phyloP scores from a whole-genome alignment of 2,113 vertebrate genomes.

The Rhinogobius similis region DNA sequence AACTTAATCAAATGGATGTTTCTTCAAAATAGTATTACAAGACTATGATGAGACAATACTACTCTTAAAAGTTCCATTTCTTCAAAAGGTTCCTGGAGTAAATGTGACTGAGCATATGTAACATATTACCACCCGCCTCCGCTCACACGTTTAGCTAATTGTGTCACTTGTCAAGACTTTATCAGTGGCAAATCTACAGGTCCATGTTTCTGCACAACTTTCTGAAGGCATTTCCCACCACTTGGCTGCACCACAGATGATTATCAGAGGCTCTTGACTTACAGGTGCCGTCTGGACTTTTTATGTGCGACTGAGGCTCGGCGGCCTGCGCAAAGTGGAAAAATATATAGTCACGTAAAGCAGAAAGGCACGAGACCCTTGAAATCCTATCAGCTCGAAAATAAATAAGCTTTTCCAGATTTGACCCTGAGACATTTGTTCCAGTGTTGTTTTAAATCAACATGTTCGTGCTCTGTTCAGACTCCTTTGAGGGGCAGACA shows the following conservation, averaged over 20 bases:
- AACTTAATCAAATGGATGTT: too few species aligned
- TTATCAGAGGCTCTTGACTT: slow-evolving; percentile 15
- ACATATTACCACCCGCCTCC: background rate
- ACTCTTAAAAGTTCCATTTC: too few species aligned
- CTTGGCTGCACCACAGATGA: slow-evolving; percentile 1
- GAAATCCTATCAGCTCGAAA: slow-evolving; percentile 13
- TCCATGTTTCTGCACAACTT: background rate
- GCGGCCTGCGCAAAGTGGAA: slow-evolving; percentile 11
- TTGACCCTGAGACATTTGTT: slow-evolving; percentile 13
- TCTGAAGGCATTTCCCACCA: background rate
- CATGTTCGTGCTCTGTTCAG: background rate
- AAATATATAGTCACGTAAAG: slow-evolving; percentile 4
- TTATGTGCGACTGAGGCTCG: background rate
- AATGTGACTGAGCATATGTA: background rate
- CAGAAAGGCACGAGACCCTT: slow-evolving; percentile 13
- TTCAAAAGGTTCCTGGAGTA: too few species aligned
- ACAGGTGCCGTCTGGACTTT: slow-evolving; percentile 17
- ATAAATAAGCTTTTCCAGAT: slow-evolving; percentile 19
- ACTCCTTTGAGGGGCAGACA: background rate
- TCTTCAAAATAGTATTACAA: too few species aligned
- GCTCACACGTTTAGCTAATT: background rate
- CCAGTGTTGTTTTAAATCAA: slow-evolving; percentile 11
- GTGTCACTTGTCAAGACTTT: slow-evolving; percentile 5
- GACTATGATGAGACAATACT: too few species aligned
- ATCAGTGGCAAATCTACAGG: background rate